Evolutionary conservation across 1,140 invertebrate species (phyloP).

Genomic region (Solen grandis): DNA sequence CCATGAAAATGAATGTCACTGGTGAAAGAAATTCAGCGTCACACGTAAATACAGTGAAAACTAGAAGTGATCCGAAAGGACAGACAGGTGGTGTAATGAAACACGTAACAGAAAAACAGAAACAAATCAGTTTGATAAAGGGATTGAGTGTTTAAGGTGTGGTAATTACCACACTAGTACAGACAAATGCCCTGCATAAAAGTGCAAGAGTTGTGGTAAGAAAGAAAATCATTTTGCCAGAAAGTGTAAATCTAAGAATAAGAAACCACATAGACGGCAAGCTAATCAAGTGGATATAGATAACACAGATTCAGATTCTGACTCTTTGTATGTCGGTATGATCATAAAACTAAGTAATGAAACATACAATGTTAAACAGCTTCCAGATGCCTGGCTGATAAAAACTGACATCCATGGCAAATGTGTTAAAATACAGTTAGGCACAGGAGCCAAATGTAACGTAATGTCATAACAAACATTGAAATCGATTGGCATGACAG

Average conservation of each 20-base stretch:
- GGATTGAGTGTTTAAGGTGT: not conserved
- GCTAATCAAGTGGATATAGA: not conserved
- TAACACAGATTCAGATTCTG: slow-evolving; percentile 15
- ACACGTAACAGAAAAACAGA: not conserved
- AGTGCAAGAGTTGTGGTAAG: slow-evolving; percentile 30
- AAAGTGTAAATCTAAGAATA: slow-evolving; percentile 10
- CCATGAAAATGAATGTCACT: slow-evolving; percentile 1
- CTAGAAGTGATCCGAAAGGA: not conserved
- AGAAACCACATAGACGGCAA: not conserved
- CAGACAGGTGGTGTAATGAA: too few relatives aligned
- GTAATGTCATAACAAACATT: slow-evolving; percentile 28
- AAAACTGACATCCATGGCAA: not conserved
- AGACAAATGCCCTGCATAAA: not conserved
- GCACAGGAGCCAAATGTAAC: slow-evolving; percentile 27
- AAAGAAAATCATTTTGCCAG: slow-evolving; percentile 29
- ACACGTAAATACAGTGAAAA: not conserved
- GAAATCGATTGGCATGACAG: too few relatives aligned
- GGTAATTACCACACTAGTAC: not conserved
- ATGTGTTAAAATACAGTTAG: slow-evolving; percentile 8
- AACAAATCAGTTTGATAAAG: not conserved
- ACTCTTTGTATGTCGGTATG: slow-evolving; percentile 19
- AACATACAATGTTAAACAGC: not conserved
- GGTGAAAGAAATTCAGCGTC: not conserved
- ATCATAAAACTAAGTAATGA: not conserved
- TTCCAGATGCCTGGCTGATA: not conserved